phyloP scores from a whole-genome alignment of 2,888 invertebrate species.

The Therioaphis trifolii region DNA sequence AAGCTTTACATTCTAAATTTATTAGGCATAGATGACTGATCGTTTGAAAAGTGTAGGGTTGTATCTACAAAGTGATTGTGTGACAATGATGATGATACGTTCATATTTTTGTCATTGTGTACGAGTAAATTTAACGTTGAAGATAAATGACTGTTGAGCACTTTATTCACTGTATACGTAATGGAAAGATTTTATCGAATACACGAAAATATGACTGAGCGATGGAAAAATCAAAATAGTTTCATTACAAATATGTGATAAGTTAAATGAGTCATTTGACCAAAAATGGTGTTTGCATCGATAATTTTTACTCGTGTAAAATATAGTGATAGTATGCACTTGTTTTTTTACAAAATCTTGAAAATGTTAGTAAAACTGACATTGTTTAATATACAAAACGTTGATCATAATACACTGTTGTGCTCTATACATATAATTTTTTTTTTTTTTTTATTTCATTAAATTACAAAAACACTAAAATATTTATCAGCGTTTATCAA shows the following conservation, averaged over 20 bases:
- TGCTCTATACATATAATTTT: no score
- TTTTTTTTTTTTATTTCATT: no score
- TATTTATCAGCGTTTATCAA: no score
- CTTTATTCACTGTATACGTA: not conserved
- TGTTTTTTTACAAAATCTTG: not conserved
- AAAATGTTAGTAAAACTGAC: no score
- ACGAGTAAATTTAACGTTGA: not conserved
- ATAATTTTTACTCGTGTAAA: not conserved
- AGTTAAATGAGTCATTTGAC: not conserved
- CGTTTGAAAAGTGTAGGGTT: not conserved
- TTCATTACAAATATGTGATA: not conserved
- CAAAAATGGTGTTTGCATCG: not conserved
- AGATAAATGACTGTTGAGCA: not conserved
- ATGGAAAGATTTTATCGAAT: not conserved
- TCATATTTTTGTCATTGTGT: not conserved
- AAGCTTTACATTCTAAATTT: slow-evolving; percentile 14
- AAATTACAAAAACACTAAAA: no score
- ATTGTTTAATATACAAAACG: no score
- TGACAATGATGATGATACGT: not conserved
- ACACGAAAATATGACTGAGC: not conserved
- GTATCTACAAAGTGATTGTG: slow-evolving; percentile 1
- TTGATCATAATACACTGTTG: no score
- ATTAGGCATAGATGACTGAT: not conserved
- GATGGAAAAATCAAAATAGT: not conserved
- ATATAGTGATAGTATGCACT: not conserved